These are phyloP conservation scores for Odontamblyopus lacepedii DNA, from an alignment of 2,797 vertebrate genomes.

Conservation along the genomic window DNA sequence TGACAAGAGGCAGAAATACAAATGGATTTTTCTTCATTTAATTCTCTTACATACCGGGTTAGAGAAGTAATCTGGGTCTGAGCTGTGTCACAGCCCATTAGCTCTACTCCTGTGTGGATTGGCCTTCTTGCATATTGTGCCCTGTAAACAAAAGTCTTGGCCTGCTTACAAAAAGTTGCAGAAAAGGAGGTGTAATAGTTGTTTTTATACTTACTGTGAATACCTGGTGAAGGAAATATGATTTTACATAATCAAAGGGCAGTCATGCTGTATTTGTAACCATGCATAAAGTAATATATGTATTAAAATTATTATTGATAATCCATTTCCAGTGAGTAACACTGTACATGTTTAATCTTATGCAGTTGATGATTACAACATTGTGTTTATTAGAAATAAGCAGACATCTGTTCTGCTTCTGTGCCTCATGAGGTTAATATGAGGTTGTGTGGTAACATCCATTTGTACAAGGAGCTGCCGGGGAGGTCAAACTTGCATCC, in stretches of 20 bases:
- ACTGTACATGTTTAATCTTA: too few species aligned
- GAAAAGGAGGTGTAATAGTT: neutral
- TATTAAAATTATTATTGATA: too few species aligned
- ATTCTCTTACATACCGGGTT: constrained; percentile 56
- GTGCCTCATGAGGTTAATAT: too few species aligned
- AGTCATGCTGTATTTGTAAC: neutral
- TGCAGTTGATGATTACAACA: too few species aligned
- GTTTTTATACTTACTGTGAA: neutral
- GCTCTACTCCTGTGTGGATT: constrained; percentile 50
- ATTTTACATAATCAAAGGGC: neutral
- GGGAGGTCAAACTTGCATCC: too few species aligned
- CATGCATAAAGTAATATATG: neutral
- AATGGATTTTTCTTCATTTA: constrained; percentile 54
- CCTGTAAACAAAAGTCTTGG: constrained; percentile 38
- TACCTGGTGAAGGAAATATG: neutral
- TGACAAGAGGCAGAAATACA: constrained; percentile 33
- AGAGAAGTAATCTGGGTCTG: constrained; percentile 63
- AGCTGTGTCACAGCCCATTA: constrained; percentile 60
- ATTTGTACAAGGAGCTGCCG: too few species aligned
- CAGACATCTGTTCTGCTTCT: too few species aligned
- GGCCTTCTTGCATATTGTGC: constrained; percentile 25
- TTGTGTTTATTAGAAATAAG: too few species aligned
- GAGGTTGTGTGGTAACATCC: too few species aligned
- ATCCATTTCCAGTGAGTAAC: too few species aligned
- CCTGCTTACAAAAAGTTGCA: constrained; percentile 34